Evolutionary conservation across 1,140 invertebrate species (phyloP), one percentile per base, ranked within the genome.

Genomic region (Anthonomus grandis): DNA sequence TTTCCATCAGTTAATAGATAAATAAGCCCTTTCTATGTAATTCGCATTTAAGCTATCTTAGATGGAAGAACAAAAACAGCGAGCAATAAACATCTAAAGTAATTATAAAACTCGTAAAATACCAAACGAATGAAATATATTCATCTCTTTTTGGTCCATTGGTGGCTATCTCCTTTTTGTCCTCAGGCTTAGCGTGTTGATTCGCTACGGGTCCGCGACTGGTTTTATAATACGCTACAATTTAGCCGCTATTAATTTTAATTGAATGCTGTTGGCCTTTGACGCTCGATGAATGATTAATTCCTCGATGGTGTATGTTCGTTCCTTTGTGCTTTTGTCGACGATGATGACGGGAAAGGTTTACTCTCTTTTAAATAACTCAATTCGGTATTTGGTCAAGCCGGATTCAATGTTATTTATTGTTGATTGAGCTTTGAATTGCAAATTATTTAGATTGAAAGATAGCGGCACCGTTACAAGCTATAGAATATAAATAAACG

Each of bases 171-270:
- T 49, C 37, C 13, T 13, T 57, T 45, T 23, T 47, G 12, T 13
- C 24, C 53, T 21, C 4, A 39, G 45, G 25, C 15, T 37, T 36
- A 31, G 54, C 46, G 46, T 49, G 54, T 49, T 57, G 54, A 57
- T 57, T 57, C 54, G 54, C 46, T 37, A 50, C 54, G 22, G 24
- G 31, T 46, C 46, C 22, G 46, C 31, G 45, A 50, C 54, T 41
- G 54, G 36, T 49, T 46, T 44, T 41, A 46, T 34, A 49, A 57
- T 57, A 49, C 54, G 54, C 36, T 49, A 48, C 44, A 57, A 57
- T 57, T 57, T 49, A 56, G 27, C 45, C 54, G 46, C 45, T 57
- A 57, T 57, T 57, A 57, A 57, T 57, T 57, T 57, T 57, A 57
- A 57, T 57, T 57, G 54, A 48, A 49, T 49, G 45, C 21, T 50